These are phyloP conservation scores for Bos indicus DNA, from an alignment of 2,113 vertebrate genomes.

Conservation along the genomic window DNA sequence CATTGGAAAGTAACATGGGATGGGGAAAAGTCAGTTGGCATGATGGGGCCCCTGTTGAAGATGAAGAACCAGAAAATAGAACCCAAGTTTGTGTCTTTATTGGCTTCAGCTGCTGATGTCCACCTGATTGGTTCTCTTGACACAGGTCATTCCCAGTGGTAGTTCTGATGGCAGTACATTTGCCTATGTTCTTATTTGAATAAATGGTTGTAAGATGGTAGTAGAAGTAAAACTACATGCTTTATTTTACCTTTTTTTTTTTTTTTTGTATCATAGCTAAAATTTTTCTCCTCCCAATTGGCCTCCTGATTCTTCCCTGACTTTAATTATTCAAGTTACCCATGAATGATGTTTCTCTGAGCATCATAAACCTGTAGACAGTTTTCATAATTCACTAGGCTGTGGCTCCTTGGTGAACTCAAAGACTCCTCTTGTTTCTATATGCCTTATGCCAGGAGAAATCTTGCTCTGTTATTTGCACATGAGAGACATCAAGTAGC, in stretches of 20 bases:
- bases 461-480: conserved; percentile 15
- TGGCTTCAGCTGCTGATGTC: background rate
- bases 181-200: background rate
- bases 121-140: background rate
- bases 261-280: background rate
- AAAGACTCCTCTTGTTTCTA: background rate
- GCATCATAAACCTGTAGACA: background rate
- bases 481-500: background rate
- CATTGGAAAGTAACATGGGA: background rate
- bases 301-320: background rate
- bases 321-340: background rate
- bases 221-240: background rate
- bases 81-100: background rate
- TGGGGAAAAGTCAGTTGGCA: background rate
- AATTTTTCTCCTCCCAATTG: background rate
- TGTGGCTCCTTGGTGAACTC: background rate
- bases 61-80: background rate
- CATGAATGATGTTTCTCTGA: background rate
- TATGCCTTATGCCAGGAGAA: background rate
- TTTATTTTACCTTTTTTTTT: background rate
- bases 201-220: background rate
- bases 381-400: background rate
- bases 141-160: background rate
- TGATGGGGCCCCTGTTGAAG: background rate
- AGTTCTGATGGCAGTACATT: background rate